These are phyloP conservation scores for Neosilurus hyrtlii DNA, from an alignment of 2,797 vertebrate genomes.

Conservation along the genomic window DNA sequence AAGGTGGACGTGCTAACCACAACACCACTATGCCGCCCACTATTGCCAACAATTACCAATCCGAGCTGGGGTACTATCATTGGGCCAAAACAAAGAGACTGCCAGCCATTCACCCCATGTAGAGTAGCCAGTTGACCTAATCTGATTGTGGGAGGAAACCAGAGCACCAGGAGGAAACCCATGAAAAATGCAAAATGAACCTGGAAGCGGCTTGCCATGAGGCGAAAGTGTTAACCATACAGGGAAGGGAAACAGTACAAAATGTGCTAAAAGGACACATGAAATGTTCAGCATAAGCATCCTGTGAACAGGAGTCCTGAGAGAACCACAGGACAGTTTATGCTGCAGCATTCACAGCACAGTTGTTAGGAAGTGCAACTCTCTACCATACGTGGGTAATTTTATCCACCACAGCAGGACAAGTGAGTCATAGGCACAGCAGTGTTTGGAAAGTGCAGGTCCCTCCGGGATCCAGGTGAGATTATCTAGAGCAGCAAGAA, in stretches of 20 bases:
- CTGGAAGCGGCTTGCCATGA: too few relatives aligned
- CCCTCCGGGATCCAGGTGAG: slow-evolving; percentile 8
- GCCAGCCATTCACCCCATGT: too few relatives aligned
- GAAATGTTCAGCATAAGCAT: neutral
- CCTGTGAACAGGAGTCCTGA: neutral
- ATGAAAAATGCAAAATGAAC: too few relatives aligned
- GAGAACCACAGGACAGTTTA: neutral
- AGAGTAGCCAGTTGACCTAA: too few relatives aligned
- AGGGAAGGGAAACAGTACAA: neutral
- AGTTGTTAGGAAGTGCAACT: slow-evolving; percentile 15
- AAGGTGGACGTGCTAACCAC: too few relatives aligned
- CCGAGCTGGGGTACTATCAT: too few relatives aligned
- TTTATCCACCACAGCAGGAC: slow-evolving; percentile 24
- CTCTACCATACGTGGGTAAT: slow-evolving; percentile 5
- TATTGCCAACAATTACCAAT: too few relatives aligned
- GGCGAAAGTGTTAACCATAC: neutral
- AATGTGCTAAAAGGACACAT: neutral
- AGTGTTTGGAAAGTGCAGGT: slow-evolving; percentile 10
- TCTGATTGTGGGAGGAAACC: too few relatives aligned
- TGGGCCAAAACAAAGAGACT: too few relatives aligned
- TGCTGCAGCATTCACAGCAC: neutral
- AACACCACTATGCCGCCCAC: too few relatives aligned
- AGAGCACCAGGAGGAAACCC: too few relatives aligned
- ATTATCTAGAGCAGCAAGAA: slow-evolving; percentile 11
- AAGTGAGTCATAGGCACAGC: slow-evolving; percentile 22